Evolutionary conservation across 2,888 invertebrate genomes (phyloP), one percentile per base, ranked within the genome.

Genomic region (Drosophila atroscutellata): DNA sequence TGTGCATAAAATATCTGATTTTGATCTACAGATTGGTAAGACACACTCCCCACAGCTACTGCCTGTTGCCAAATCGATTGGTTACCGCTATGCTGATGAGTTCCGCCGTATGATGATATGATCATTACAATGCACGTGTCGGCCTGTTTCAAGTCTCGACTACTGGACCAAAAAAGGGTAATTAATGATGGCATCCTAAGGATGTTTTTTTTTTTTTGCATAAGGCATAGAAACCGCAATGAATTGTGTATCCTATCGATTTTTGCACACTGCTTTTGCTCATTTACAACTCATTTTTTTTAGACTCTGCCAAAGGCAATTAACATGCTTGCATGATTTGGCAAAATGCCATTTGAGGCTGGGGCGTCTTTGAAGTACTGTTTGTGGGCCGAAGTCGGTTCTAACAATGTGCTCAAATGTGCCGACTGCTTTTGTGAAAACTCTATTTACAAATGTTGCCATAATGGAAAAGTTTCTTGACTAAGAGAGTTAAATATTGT

Each of bases 211-310:
- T 36, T 45, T 37, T 45, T 82, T 82, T 77, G 75, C 81, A 81
- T 81, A 72, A 47, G 24, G 34, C 50, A 52, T 62, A 9, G 45
- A 68, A 69, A 76, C 82, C 78, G 73, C 82, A 84, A 81, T 70
- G 75, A 73, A 79, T 77, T 81, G 60, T 63, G 28, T 32, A 34
- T 66, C 32, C 68, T 64, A 59, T 51, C 52, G 45, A 72, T 73
- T 62, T 81, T 59, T 65, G 73, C 80, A 54, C 67, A 64, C 61
- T 70, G 69, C 76, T 71, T 78, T 77, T 70, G 80, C 83, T 86
- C 86, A 87, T 87, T 89, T 87, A 89, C 86, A 87, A 87, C 89
- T 89, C 84, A 89, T 86, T 86, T 86, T 65, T 86, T 86, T 68
- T 45, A 76, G 84, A 79, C 81, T 78, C 73, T 80, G 72, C 66